Base-by-base conservation (phyloP, 2,113 vertebrate genomes). In the Apus apus region DNA sequence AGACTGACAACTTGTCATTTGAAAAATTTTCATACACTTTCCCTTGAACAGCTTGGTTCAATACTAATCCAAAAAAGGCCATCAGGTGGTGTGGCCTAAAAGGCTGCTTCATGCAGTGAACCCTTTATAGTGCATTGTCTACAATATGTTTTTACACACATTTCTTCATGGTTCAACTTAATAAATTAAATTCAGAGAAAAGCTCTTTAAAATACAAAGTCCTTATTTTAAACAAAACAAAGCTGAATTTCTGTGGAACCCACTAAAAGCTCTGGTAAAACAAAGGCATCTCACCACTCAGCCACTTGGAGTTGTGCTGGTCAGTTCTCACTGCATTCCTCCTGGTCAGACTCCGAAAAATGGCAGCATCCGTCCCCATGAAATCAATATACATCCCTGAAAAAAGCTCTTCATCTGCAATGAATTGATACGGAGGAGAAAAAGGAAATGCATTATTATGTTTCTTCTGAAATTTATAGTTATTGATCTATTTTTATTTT, bases 311-410 rank as follows among this genome's bases (percentile, higher is more conserved):
- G 96, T 99, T 99, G 97, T 99, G 99, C 81, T 99, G 99, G 95
- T 99, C 99, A 0, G 99, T 99, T 91, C 99, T 97, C 85, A 99
- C 99, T 7, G 99, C 98, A 78, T 99, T 99, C 79, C 98, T 98
- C 93, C 93, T 98, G 74, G 99, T 99, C 95, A 99, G 98, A 94
- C 99, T 99, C 95, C 99, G 98, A 96, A 99, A 99, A 98, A 99
- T 99, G 87, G 99, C 99, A 1, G 99, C 99, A 93, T 99, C 99
- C 0, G 99, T 99, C 86, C 99, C 99, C 99, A 99, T 99, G 98
- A 99, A 99, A 98, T 99, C 99, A 68, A 99, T 99, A 95, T 99
- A 99, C 99, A 99, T 99, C 93, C 99, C 99, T 22, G 99, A 99
- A 98, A 99, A 99, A 53, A 99, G 98, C 94, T 99, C 99, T 97